Evolutionary conservation across 2,888 invertebrate genomes (phyloP), one percentile per base, ranked within the genome.

Genomic region (Melinaea menophilus): DNA sequence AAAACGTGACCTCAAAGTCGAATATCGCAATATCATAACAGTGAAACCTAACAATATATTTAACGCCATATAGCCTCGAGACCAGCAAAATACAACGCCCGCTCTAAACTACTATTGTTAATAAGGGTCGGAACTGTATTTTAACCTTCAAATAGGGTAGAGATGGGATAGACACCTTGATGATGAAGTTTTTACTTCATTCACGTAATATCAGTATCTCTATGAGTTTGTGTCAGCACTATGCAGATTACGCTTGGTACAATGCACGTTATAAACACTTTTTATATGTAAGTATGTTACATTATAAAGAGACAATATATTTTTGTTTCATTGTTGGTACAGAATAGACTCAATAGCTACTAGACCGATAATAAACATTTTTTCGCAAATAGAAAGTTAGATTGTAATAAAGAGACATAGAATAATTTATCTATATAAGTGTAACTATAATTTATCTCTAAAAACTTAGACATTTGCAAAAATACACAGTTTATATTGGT

Each of bases 81-180:
- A 22, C 22, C 22, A 22, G 47, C 59, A 65, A 54, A 55, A 22
- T 22, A 22, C 22, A 22, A 22, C 22, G 22, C 22, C 22, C 22
- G 22, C 22, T 22, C 22, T 22, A 22, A 22, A 22, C 1, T 1
- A 22, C 22, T 22, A 22, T 22, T 22, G 59, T 51, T 22, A 45
- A 56, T 62, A 65, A 61, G 62, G 63, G 67, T 65, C 58, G 65
- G 64, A 34, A 58, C 61, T 67, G 59, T 65, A 65, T 67, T 65
- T 67, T 56, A 65, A 63, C 59, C 57, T 51, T 61, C 58, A 56
- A 65, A 65, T 65, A 63, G 63, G 51, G 58, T 63, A 59, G 62
- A 58, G 58, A 22, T 61, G 46, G 61, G 57, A 61, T 64, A 63
- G 59, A 56, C 58, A 61, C 56, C 55, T 56, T 59, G 57, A 61